Percentiles rank a stretch among this genome's conserved stretches.
Conservation (phyloP, 1,140 invertebrate genomes). For the Drosophila fuyamai region DNA sequence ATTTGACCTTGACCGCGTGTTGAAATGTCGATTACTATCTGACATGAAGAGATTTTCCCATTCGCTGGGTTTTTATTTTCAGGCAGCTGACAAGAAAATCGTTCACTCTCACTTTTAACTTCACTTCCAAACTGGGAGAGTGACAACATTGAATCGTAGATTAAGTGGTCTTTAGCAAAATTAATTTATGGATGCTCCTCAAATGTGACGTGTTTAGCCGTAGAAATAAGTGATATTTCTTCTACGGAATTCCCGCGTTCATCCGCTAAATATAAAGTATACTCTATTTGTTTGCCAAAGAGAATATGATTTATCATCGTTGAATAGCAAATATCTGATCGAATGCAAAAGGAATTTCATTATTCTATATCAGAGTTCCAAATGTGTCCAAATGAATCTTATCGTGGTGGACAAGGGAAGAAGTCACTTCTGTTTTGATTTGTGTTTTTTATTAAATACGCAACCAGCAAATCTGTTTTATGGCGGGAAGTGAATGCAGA, state of each 20-base stretch:
- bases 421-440: constrained; percentile 19
- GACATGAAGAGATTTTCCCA: constrained; percentile 14
- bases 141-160: constrained; percentile 46
- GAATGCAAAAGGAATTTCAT: constrained; percentile 35
- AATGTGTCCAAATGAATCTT: constrained; percentile 18
- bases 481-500: constrained; percentile 18
- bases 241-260: constrained; percentile 27
- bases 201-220: constrained; percentile 21
- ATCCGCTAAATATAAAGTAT: constrained; percentile 39
- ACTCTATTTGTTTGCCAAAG: constrained; percentile 16
- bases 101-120: constrained; percentile 72
- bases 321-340: constrained; percentile 34
- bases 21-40: constrained; percentile 31
- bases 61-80: constrained; percentile 3
- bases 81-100: constrained; percentile 62
- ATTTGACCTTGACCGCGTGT: constrained; percentile 33
- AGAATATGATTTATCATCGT: constrained; percentile 32
- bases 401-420: constrained; percentile 14
- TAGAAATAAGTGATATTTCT: constrained; percentile 25
- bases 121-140: constrained; percentile 28
- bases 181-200: constrained; percentile 49
- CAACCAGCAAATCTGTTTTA: constrained; percentile 14
- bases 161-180: constrained; percentile 4
- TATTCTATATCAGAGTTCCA: constrained; percentile 14
- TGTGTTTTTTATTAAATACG: background rate